These are phyloP conservation scores for Chelonus insularis DNA, from an alignment of 1,140 invertebrate genomes.

Conservation along the genomic window DNA sequence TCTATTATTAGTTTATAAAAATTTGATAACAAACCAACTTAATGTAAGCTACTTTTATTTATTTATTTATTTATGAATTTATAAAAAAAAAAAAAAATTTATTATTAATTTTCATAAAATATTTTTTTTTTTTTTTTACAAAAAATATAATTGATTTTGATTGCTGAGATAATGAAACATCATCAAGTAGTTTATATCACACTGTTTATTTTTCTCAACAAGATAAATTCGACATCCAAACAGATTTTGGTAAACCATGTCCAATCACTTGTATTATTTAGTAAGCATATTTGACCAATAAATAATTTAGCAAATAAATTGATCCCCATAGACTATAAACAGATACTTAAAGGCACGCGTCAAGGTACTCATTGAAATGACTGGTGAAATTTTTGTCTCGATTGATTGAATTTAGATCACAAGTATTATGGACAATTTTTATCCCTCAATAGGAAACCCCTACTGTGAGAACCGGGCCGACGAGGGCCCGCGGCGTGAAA, in stretches of 20 bases:
- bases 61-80: no score
- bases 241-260: constrained; percentile 49
- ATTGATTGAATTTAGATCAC: constrained; percentile 9
- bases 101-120: no score
- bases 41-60: no score
- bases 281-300: constrained; percentile 57
- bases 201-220: constrained; percentile 53
- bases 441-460: constrained; percentile 41
- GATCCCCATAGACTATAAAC: constrained; percentile 58
- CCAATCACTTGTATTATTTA: constrained; percentile 46
- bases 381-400: constrained; percentile 28
- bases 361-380: constrained; percentile 7
- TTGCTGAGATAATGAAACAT: no score
- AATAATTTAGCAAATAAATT: constrained; percentile 62
- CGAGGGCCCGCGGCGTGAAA: constrained; percentile 57
- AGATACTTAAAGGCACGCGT: constrained; percentile 59
- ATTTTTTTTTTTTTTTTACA: no score
- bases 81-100: no score
- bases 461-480: constrained; percentile 56
- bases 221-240: constrained; percentile 43
- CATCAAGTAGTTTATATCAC: no score
- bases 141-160: no score
- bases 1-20: no score
- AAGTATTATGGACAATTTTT: constrained; percentile 37
- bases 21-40: no score